Percentiles rank a stretch among this genome's conserved stretches.
phyloP scores from a whole-genome alignment of 2,888 invertebrate genomes.

The Caenorhabditis panamensis region DNA sequence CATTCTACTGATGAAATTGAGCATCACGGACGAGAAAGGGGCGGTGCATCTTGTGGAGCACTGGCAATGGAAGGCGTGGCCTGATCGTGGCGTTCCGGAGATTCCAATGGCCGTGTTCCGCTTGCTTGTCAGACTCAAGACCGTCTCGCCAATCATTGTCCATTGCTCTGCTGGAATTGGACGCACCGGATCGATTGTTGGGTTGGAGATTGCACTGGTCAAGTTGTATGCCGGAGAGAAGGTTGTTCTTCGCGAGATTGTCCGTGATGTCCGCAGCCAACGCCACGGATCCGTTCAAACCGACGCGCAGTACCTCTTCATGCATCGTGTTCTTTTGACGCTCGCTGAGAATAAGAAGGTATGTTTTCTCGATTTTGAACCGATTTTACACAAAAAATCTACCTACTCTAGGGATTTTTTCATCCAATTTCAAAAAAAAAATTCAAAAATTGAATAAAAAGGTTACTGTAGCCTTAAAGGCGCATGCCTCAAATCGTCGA shows the following conservation, averaged over 20 bases:
- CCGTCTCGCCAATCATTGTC: conserved; percentile 64
- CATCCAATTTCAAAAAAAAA: too few relatives aligned
- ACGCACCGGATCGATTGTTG: conserved; percentile 77
- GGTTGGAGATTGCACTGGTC: conserved; percentile 68
- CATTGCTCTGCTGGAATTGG: conserved; percentile 77
- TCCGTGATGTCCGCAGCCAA: conserved; percentile 66
- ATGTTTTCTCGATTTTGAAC: neutral
- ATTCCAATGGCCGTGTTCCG: conserved; percentile 67
- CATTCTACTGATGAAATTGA: conserved; percentile 61
- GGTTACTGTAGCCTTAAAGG: too few relatives aligned
- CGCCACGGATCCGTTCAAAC: conserved; percentile 75
- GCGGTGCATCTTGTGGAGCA: conserved; percentile 67
- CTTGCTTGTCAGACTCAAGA: conserved; percentile 58
- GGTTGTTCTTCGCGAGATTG: conserved; percentile 59
- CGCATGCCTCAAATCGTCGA: too few relatives aligned
- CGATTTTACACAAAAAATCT: neutral
- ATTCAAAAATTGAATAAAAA: too few relatives aligned
- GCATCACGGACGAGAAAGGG: conserved; percentile 59
- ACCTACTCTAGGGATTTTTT: too few relatives aligned
- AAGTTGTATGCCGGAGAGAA: conserved; percentile 65
- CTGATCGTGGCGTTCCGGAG: conserved; percentile 74
- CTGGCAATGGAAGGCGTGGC: conserved; percentile 76
- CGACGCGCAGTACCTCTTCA: conserved; percentile 74
- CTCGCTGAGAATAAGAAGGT: conserved; percentile 69
- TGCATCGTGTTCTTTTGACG: conserved; percentile 71